Conservation (phyloP, 2,797 vertebrate species). For the Semaprochilodus insignis region DNA sequence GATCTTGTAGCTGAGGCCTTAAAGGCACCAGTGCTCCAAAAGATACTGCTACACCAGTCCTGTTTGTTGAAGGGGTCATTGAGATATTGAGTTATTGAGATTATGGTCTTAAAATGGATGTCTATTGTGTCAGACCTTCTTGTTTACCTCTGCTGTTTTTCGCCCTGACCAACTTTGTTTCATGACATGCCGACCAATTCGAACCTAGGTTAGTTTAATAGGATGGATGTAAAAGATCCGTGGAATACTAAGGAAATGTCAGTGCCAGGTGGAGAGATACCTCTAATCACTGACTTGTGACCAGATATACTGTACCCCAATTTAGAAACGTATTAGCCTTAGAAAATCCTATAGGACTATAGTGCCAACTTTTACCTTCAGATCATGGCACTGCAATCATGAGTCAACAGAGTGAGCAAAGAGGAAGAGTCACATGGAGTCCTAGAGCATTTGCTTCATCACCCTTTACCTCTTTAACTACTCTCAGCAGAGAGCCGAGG, state of each 20-base stretch:
- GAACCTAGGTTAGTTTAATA: constrained; percentile 12
- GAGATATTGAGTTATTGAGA: not conserved
- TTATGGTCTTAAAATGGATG: not conserved
- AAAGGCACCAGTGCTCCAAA: not conserved
- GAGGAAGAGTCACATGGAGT: not conserved
- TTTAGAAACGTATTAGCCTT: not conserved
- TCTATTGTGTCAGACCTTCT: not conserved
- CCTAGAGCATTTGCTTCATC: constrained; percentile 5
- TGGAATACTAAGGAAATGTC: constrained; percentile 1
- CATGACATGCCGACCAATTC: not conserved
- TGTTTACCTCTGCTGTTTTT: not conserved
- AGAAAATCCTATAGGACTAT: not conserved
- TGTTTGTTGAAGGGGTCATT: not conserved
- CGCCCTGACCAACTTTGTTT: not conserved
- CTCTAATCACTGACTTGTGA: not conserved
- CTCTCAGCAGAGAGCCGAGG: not conserved
- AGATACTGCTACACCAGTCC: not conserved
- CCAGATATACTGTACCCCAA: not conserved
- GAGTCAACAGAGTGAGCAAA: not conserved
- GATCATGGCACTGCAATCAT: not conserved
- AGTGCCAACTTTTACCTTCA: not conserved
- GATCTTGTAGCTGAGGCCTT: not conserved
- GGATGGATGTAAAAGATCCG: constrained; percentile 1
- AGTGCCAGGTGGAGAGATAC: not conserved
- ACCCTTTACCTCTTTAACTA: not conserved